phyloP scores from a whole-genome alignment of 2,797 vertebrate genomes.

The Thalassophryne amazonica region DNA sequence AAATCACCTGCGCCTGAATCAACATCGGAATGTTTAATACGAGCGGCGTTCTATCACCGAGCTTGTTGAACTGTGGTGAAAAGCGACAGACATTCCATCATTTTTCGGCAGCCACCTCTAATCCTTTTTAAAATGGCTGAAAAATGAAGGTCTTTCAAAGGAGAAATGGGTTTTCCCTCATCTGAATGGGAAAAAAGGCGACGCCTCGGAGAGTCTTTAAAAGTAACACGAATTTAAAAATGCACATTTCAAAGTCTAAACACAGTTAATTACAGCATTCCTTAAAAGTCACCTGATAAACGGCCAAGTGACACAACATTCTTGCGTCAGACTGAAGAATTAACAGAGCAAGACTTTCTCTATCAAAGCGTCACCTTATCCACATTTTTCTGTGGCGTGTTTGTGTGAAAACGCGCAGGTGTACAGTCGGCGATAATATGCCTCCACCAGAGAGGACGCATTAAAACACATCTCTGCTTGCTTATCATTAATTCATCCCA shows the following conservation, averaged over 20 bases:
- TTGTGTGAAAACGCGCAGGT: constrained; percentile 51
- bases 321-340: constrained; percentile 15
- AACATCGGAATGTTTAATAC: constrained; percentile 68
- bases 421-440: constrained; percentile 52
- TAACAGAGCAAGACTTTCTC: constrained; percentile 7
- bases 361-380: constrained; percentile 25
- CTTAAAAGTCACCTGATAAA: constrained; percentile 19
- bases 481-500: constrained; percentile 74
- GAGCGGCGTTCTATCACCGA: constrained; percentile 57
- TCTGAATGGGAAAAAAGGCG: constrained; percentile 52
- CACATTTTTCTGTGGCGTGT: constrained; percentile 18
- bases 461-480: constrained; percentile 68
- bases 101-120: constrained; percentile 61
- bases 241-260: constrained; percentile 51
- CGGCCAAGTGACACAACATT: constrained; percentile 13
- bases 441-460: constrained; percentile 60
- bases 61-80: constrained; percentile 67
- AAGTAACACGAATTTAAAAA: constrained; percentile 49
- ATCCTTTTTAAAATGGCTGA: constrained; percentile 69
- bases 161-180: constrained; percentile 67
- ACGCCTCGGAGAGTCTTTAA: constrained; percentile 50
- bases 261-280: constrained; percentile 41
- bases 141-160: constrained; percentile 71
- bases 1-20: constrained; percentile 58
- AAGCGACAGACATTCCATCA: constrained; percentile 67